These are phyloP conservation scores for Redunca redunca DNA, from an alignment of 2,113 vertebrate genomes.

Conservation along the genomic window DNA sequence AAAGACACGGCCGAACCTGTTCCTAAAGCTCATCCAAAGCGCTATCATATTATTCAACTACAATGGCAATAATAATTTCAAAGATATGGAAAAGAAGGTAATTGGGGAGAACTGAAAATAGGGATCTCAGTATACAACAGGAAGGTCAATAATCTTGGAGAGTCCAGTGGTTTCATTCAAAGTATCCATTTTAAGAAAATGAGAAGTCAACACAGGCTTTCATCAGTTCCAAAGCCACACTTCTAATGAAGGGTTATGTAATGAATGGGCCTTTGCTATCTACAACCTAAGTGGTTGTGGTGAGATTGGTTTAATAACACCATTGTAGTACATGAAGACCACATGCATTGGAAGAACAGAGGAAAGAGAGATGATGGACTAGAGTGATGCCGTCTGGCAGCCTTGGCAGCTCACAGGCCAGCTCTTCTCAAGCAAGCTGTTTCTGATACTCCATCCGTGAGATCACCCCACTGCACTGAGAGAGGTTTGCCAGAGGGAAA, in stretches of 20 bases:
- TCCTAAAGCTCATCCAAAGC: not conserved
- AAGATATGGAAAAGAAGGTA: not conserved
- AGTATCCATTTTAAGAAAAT: not conserved
- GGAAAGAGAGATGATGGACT: not conserved
- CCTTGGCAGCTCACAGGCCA: not conserved
- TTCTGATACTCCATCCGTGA: not conserved
- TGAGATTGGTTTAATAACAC: not conserved
- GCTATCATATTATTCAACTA: not conserved
- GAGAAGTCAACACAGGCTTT: not conserved
- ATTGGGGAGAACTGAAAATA: not conserved
- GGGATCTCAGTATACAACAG: not conserved
- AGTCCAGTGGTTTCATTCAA: not conserved
- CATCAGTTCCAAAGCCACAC: not conserved
- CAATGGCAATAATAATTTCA: not conserved
- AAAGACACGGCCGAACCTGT: not conserved
- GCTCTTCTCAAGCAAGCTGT: not conserved
- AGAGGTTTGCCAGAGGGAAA: not conserved
- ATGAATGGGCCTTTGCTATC: not conserved
- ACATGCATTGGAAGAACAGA: not conserved
- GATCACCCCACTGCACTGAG: not conserved
- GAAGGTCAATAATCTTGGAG: not conserved
- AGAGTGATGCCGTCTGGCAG: not conserved
- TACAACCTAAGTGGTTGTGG: not conserved
- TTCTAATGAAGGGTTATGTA: not conserved
- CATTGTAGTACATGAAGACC: not conserved